Evolutionary conservation across 2,113 vertebrate genomes (phyloP), one percentile per base, ranked within the genome.

Genomic region (Pseudorectes ferrugineus): DNA sequence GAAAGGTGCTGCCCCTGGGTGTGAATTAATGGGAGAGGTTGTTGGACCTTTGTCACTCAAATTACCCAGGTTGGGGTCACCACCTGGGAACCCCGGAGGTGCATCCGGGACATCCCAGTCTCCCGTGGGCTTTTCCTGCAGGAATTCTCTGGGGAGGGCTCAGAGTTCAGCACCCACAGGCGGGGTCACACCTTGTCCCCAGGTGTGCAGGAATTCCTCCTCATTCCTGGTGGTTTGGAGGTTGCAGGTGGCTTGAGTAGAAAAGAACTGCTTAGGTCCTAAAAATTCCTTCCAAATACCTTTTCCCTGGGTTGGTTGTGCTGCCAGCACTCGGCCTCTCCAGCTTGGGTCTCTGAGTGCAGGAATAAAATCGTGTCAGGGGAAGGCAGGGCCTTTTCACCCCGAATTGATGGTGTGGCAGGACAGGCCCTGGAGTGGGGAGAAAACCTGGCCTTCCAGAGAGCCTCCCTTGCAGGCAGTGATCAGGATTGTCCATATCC

Each of bases 401-500:
- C 36, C 43, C 0, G 0, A 5, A 25, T 11, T 2, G 1, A 12
- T 6, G 67, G 3, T 14, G 52, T 5, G 22, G 71, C 58, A 51
- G 84, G 46, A n/a, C 36, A 13, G 46, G 29, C 20, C 24, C 18
- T 9, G 35, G 33, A 14, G 40, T 2, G 16, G 35, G n/a, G 26
- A 25, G 8, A 2, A 20, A 40, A 3, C 52, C 55, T 31, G 62
- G 1, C 18, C 14, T 19, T 9, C 10, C 70, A 4, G 26, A 28
- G 40, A 31, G 45, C 54, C 2, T 40, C 65, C n/a, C 46, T 2
- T 4, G 9, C 70, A 6, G 29, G 12, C 45, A 36, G 15, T 10
- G 28, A 0, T 5, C 16, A 5, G 52, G 22, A 11, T 2, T 35
- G 8, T 10, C 72, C 35, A 0, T 2, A 4, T 8, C 35, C 45